Percentiles rank a stretch among this genome's conserved stretches.
Conservation (phyloP, 1,140 invertebrate genomes). For the Drosophila hydei region DNA sequence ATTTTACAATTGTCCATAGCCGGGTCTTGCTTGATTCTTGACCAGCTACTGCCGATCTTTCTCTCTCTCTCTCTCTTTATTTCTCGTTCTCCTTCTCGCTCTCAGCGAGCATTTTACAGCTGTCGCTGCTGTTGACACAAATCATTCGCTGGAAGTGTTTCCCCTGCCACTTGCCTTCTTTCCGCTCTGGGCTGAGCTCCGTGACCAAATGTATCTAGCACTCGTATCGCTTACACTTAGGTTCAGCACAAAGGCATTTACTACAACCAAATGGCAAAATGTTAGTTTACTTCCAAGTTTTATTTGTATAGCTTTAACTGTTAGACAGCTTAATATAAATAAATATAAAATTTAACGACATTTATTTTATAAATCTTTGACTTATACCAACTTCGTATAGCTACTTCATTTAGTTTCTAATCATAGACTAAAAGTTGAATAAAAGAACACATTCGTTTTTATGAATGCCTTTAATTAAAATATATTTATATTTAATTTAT, state of each 20-base stretch:
- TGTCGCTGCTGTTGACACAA: conserved; percentile 74
- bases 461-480: no score
- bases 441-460: no score
- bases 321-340: no score
- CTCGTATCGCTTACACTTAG: conserved; percentile 60
- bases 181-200: conserved; percentile 46
- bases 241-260: conserved; percentile 32
- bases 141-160: conserved; percentile 73
- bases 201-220: conserved; percentile 62
- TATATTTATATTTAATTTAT: no score
- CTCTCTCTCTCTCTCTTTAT: not conserved
- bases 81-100: not conserved
- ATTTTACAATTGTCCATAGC: conserved; percentile 67
- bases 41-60: conserved; percentile 21
- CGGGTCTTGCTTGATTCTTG: conserved; percentile 28
- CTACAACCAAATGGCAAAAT: conserved; percentile 45
- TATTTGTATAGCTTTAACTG: not conserved
- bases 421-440: no score
- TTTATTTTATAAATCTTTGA: no score
- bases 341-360: no score
- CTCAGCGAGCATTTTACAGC: conserved; percentile 33
- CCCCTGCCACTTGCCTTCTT: conserved; percentile 27
- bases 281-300: conserved; percentile 35
- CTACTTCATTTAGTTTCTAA: no score
- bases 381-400: no score